Conservation (phyloP, 2,113 vertebrate species). For the Heteronetta atricapilla region DNA sequence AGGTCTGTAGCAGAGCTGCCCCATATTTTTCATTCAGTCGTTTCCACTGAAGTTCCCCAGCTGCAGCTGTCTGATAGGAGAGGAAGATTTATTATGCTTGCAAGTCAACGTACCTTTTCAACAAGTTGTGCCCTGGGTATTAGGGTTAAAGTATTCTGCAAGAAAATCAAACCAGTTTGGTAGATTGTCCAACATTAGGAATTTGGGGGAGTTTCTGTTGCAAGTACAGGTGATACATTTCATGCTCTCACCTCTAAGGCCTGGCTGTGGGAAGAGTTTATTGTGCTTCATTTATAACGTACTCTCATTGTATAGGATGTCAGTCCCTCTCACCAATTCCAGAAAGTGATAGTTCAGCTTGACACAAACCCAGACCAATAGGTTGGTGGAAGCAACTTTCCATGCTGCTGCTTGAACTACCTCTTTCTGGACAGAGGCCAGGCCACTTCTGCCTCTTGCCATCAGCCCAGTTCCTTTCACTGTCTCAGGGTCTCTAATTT, state of each 20-base stretch:
- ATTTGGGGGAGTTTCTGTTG: background rate
- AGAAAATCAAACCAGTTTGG: background rate
- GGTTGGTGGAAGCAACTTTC: background rate
- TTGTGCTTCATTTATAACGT: background rate
- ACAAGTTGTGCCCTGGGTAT: background rate
- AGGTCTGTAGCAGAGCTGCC: background rate
- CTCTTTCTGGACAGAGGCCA: background rate
- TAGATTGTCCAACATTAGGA: background rate
- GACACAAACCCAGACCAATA: background rate
- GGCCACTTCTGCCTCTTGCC: background rate
- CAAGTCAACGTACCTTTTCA: background rate
- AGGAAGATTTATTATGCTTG: background rate
- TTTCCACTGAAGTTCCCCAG: background rate
- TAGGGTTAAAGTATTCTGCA: background rate
- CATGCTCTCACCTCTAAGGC: background rate
- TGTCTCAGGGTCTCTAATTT: background rate
- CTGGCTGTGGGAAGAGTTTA: background rate
- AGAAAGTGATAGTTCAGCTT: background rate
- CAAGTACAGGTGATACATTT: background rate
- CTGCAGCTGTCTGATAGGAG: background rate
- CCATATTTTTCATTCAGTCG: background rate
- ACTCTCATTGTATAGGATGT: background rate
- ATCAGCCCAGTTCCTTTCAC: background rate
- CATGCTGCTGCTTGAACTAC: background rate
- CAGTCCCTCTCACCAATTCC: background rate